Percentiles rank a stretch among this genome's conserved stretches.
Conservation (phyloP, 2,888 invertebrate genomes). For the Eupithecia abbreviata region DNA sequence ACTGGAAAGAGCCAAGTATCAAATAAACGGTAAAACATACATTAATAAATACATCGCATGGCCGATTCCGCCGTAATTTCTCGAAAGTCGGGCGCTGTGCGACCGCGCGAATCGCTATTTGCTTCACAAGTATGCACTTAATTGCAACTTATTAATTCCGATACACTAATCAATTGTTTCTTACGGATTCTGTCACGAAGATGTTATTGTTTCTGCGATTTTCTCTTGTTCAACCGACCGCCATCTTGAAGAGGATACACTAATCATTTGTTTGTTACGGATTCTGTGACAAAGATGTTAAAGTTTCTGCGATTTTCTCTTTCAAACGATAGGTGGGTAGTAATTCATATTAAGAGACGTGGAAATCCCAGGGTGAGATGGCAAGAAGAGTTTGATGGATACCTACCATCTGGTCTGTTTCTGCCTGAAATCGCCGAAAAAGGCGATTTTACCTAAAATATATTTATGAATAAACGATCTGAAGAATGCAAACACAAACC, state of each 20-base stretch:
- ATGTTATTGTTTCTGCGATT: constrained; percentile 44
- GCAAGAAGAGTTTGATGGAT: neutral
- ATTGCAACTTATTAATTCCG: constrained; percentile 71
- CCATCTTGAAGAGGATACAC: neutral
- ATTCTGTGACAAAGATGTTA: neutral
- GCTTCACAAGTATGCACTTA: constrained; percentile 70
- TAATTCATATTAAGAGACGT: neutral
- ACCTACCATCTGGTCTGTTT: neutral
- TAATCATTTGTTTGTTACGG: neutral
- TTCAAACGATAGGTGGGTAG: neutral
- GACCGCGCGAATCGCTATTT: constrained; percentile 75
- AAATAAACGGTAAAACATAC: constrained; percentile 15
- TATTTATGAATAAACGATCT: neutral
- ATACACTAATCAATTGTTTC: constrained; percentile 56
- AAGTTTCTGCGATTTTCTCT: neutral
- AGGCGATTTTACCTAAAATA: neutral
- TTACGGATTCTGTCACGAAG: constrained; percentile 59
- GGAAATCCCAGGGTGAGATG: neutral
- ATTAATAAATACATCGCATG: constrained; percentile 57
- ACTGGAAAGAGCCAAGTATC: neutral
- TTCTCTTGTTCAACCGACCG: constrained; percentile 30
- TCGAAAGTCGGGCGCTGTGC: constrained; percentile 69
- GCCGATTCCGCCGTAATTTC: constrained; percentile 75
- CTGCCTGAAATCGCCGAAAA: neutral
- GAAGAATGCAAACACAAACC: neutral